These are phyloP conservation scores for Lethrus apterus DNA, from an alignment of 1,140 invertebrate species.

Conservation along the genomic window DNA sequence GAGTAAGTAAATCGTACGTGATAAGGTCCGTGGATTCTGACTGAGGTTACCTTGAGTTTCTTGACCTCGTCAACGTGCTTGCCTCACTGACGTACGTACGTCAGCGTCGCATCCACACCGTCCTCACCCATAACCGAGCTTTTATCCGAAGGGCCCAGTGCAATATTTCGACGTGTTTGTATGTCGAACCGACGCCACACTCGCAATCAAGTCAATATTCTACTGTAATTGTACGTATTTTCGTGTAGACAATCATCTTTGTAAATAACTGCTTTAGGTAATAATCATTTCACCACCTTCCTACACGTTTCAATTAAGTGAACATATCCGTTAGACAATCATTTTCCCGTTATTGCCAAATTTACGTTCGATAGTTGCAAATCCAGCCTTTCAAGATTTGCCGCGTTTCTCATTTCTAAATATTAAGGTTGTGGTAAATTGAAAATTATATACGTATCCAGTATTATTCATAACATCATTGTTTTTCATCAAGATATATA, in stretches of 20 bases:
- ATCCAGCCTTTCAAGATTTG: no score
- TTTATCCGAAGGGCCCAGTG: conserved; percentile 25
- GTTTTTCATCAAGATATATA: conserved; percentile 8
- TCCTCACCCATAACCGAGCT: conserved; percentile 20
- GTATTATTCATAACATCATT: conserved; percentile 10
- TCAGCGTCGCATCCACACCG: conserved; percentile 17
- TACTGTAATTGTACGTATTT: neutral
- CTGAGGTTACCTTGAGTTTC: conserved; percentile 20
- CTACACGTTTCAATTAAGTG: conserved; percentile 34
- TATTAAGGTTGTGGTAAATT: conserved; percentile 10
- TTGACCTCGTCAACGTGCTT: conserved; percentile 21
- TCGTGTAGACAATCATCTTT: conserved; percentile 4
- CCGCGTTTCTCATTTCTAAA: no score
- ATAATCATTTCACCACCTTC: conserved; percentile 17
- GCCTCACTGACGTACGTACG: neutral
- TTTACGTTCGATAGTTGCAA: no score
- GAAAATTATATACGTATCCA: conserved; percentile 12
- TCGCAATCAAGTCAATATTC: conserved; percentile 32
- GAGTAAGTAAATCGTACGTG: neutral
- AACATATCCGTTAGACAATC: conserved; percentile 30
- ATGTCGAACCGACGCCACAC: conserved; percentile 18
- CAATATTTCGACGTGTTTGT: conserved; percentile 21
- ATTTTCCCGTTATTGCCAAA: neutral
- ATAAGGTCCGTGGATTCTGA: neutral
- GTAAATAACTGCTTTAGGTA: neutral